These are phyloP conservation scores for Paratrypauchen microcephalus DNA, from an alignment of 2,797 vertebrate species.

Conservation along the genomic window DNA sequence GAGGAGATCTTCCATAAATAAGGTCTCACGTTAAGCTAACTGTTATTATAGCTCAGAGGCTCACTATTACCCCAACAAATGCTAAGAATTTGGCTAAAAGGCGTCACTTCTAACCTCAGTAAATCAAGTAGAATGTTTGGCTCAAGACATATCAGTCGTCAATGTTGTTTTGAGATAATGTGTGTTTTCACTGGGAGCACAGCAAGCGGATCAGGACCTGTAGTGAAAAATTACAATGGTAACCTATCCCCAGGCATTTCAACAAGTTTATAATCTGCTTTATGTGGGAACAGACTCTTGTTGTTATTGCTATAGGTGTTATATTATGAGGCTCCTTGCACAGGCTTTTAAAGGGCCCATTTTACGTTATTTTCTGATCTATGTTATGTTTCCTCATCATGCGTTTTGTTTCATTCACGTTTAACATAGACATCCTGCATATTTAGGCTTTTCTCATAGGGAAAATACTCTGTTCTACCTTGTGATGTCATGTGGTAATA, in stretches of 20 bases:
- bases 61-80: conserved; percentile 25
- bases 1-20: conserved; percentile 34
- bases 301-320: conserved; percentile 13
- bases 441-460: no score
- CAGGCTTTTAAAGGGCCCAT: not conserved
- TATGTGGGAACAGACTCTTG: conserved; percentile 30
- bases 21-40: conserved; percentile 38
- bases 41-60: conserved; percentile 38
- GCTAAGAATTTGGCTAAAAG: conserved; percentile 12
- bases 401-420: no score
- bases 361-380: no score
- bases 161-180: conserved; percentile 12
- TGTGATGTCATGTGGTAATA: no score
- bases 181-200: conserved; percentile 23
- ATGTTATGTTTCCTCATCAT: no score
- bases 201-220: conserved; percentile 27
- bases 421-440: no score
- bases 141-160: conserved; percentile 8
- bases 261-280: conserved; percentile 63
- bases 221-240: conserved; percentile 33
- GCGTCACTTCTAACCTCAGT: conserved; percentile 8
- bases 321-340: not conserved
- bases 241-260: conserved; percentile 56
- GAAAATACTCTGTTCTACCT: no score
- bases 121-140: not conserved